Conservation (phyloP, 2,888 invertebrate genomes). For the Exocentrus adspersus region DNA sequence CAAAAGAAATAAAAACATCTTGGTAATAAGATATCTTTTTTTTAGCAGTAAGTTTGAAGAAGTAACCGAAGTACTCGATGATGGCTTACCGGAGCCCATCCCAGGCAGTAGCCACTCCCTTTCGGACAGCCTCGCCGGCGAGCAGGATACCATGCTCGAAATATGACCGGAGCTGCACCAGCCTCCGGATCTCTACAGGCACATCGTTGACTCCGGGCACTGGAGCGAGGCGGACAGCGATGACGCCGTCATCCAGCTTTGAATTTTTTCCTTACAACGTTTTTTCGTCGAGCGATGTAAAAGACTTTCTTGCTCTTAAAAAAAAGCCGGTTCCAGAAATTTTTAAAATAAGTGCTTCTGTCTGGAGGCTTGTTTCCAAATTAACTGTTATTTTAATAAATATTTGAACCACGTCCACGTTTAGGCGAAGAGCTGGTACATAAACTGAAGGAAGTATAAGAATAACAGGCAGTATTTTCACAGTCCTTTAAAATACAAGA, state of each 20-base stretch:
- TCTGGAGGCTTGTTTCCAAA: no score
- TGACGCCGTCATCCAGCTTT: conserved; percentile 42
- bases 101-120: conserved; percentile 61
- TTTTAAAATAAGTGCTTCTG: no score
- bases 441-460: not conserved
- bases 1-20: no score
- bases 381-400: not conserved
- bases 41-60: conserved; percentile 61
- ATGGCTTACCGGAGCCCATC: conserved; percentile 60
- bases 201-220: conserved; percentile 57
- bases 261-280: conserved; percentile 17
- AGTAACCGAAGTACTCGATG: conserved; percentile 60
- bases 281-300: not conserved
- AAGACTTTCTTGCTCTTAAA: not conserved
- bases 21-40: no score
- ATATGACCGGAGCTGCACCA: conserved; percentile 61
- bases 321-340: no score
- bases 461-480: not conserved
- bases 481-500: not conserved
- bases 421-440: not conserved
- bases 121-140: conserved; percentile 56
- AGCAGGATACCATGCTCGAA: conserved; percentile 59
- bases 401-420: not conserved
- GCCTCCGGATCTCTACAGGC: conserved; percentile 55
- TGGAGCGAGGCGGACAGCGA: conserved; percentile 56